A percentile compares a stretch with the other conserved stretches of the same genome.
These are phyloP conservation scores for Elephas maximus DNA, from an alignment of 2,113 vertebrate species.

Conservation along the genomic window DNA sequence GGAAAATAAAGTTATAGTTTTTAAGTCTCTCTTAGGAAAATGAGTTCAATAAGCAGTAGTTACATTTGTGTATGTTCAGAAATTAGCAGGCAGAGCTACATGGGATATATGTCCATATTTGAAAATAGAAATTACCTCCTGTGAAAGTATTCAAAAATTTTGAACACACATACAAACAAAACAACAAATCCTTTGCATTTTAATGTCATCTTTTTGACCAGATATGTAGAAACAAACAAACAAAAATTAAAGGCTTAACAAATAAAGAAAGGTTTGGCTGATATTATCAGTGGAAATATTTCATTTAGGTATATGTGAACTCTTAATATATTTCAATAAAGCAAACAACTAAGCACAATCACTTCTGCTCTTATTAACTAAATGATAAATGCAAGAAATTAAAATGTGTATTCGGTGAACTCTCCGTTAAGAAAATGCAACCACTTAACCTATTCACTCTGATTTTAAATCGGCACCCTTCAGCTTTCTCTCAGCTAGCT, in stretches of 20 bases:
- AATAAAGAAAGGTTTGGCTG: neutral
- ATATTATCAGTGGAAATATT: neutral
- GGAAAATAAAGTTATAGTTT: slow-evolving; percentile 39
- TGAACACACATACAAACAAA: neutral
- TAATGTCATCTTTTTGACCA: neutral
- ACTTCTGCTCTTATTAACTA: neutral
- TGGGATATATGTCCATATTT: neutral
- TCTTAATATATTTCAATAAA: slow-evolving; percentile 46
- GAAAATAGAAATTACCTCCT: slow-evolving; percentile 42
- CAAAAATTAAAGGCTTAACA: neutral
- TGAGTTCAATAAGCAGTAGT: neutral
- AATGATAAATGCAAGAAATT: slow-evolving; percentile 66
- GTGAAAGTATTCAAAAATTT: neutral
- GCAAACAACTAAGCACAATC: slow-evolving; percentile 24
- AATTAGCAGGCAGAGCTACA: neutral
- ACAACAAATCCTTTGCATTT: neutral
- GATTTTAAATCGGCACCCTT: slow-evolving; percentile 36
- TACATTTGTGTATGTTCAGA: slow-evolving; percentile 40
- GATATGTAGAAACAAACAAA: neutral
- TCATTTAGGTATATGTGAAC: slow-evolving; percentile 29
- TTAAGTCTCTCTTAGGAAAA: neutral
- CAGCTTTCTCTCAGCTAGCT: slow-evolving; percentile 7
- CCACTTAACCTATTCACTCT: slow-evolving; percentile 44
- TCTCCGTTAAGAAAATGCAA: neutral
- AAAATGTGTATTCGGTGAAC: neutral